Evolutionary conservation across 2,797 vertebrate species (phyloP), one percentile per base, ranked within the genome.

Genomic region (Dendrocincla tyrannina): DNA sequence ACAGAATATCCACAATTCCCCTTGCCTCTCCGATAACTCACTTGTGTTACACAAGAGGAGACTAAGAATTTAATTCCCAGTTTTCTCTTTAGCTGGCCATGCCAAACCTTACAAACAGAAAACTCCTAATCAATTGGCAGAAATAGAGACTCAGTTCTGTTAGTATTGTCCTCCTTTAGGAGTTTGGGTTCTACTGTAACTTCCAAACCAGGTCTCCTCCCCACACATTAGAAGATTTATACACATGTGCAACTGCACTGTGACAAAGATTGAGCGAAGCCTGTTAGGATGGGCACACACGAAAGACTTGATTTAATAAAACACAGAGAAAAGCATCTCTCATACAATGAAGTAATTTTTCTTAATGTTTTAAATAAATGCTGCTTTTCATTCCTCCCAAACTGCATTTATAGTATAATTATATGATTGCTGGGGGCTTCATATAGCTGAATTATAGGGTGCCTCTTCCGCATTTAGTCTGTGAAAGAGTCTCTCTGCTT

Each of bases 361-460:
- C 87, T 63, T 73, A 95, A 85, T 95, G 80, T 89, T 96, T 97
- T 95, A 95, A 97, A 98, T 97, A 96, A 98, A 95, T 59, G 92
- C 80, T 92, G 85, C 93, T 97, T 97, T 83, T 92, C 85, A 97
- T 94, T 96, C 95, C 89, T 89, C 96, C 94, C 81, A 96, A 97
- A 97, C 77, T 91, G 52, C 90, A 86, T 95, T 97, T 97, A 93
- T 96, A 97, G 91, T 81, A 97, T 97, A 97, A 98, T 98, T 97
- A 97, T 84, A 97, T 73, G 95, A 93, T 95, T 98, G 92, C 96
- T 97, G 89, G 96, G 97, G 96, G 96, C 94, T 95, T 97, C 95
- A 97, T 97, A 97, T 92, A 97, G 97, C 96, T 97, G 97, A 98
- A 98, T 98, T 97, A 98, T 93, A 97, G 96, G 96, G 96, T 95